Evolutionary conservation across 2,797 vertebrate genomes (phyloP).

Genomic region (Eospalax fontanierii): DNA sequence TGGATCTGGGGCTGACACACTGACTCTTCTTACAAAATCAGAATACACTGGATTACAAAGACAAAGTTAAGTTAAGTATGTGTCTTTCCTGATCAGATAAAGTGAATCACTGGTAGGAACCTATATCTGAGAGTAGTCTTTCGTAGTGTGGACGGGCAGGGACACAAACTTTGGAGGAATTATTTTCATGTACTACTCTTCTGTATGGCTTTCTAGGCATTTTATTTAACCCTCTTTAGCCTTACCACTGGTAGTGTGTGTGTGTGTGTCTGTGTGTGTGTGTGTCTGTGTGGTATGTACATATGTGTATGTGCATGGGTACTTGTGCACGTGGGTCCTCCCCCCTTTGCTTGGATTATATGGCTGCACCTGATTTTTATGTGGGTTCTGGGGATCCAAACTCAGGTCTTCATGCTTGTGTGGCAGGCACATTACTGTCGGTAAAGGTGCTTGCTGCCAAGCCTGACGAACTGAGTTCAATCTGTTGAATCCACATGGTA

Average conservation of each 20-base stretch:
- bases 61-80: not conserved
- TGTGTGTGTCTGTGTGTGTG: too few species aligned
- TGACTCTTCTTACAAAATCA: constrained; percentile 25
- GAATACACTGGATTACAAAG: not conserved
- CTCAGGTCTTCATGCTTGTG: not conserved
- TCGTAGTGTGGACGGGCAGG: not conserved
- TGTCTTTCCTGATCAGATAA: constrained; percentile 43
- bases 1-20: not conserved
- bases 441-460: not conserved
- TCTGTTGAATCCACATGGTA: not conserved
- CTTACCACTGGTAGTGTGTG: not conserved
- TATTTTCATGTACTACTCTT: not conserved
- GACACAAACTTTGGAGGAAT: constrained; percentile 35
- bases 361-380: not conserved
- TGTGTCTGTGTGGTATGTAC: not conserved
- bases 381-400: not conserved
- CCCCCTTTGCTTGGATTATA: not conserved
- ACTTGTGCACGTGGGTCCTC: not conserved
- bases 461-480: not conserved
- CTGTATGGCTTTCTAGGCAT: not conserved
- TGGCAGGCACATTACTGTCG: not conserved
- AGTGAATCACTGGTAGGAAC: not conserved
- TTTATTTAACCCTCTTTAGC: not conserved
- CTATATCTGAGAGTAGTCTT: not conserved
- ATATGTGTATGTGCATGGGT: too few species aligned